These are phyloP conservation scores for Sternarchorhynchus goeldii DNA, from an alignment of 2,797 vertebrate genomes.

Conservation along the genomic window DNA sequence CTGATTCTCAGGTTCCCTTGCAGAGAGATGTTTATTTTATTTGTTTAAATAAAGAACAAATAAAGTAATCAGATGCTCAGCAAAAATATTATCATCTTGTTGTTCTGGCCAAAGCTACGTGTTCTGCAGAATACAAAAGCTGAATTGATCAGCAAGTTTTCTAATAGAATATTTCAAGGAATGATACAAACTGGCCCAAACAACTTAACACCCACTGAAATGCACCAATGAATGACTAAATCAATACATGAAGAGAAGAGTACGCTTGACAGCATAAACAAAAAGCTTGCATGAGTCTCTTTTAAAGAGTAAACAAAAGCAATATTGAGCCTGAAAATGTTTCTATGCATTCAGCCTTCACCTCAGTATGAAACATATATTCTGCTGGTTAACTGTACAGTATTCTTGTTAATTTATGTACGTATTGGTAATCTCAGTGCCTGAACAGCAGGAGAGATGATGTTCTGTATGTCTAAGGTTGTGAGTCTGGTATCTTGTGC, in stretches of 20 bases:
- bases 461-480: constrained; percentile 48
- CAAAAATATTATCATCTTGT: background rate
- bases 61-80: background rate
- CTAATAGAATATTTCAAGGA: background rate
- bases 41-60: background rate
- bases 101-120: background rate
- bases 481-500: constrained; percentile 27
- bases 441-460: constrained; percentile 64
- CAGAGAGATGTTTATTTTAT: constrained; percentile 26
- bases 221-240: background rate
- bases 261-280: background rate
- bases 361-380: background rate
- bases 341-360: constrained; percentile 41
- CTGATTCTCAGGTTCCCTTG: constrained; percentile 45
- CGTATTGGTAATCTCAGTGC: constrained; percentile 51
- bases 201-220: constrained; percentile 5
- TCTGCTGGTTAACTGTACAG: background rate
- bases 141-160: background rate
- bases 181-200: too few species aligned
- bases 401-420: background rate
- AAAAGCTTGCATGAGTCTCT: constrained; percentile 19
- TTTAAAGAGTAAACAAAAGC: constrained; percentile 36
- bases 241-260: background rate
- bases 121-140: background rate
- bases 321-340: constrained; percentile 46